Evolutionary conservation across 2,797 vertebrate genomes (phyloP), one percentile per base, ranked within the genome.

Genomic region (Sebastes taczanowskii): DNA sequence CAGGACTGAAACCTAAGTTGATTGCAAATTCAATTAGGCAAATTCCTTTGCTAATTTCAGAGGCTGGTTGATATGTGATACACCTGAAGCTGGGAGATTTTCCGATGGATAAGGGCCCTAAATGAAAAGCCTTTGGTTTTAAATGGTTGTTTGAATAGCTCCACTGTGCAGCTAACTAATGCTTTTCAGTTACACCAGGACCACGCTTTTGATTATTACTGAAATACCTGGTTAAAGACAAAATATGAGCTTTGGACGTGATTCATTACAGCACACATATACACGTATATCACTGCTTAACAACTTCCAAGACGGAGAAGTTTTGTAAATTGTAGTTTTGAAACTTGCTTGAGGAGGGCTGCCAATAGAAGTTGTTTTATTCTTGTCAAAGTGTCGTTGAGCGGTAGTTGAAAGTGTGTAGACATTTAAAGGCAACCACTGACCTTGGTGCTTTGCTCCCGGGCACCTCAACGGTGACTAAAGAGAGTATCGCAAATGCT

Each of bases 11-110:
- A 94, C 89, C 71, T 52, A 79, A 89, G 88, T 88, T 94, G 93
- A 95, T 94, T 94, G 93, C 91, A 92, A 94, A 94, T 94, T 94
- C 81, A 95, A 93, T 95, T 94, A 91, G 86, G 60, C 65, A 86
- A 79, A 90, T 91, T 91, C 88, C 85, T 88, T 34, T 77, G 81
- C 88, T 93, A 74, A 86, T 88, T 93, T 78, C 55, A 79, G 88
- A 81, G 85, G 72, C 74, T 83, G 71, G 74, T 60, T 78, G 92
- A 91, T 91, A 95, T 90, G 70, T 83, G 93, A 95, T 94, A 91
- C 89, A 89, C 86, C 87, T 90, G 79, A 83, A 91, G 77, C 74
- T 72, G 35, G 27, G 34, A 92, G 89, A 93, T 93, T 87, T 89
- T 88, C 85, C 85, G 46, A 7, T 30, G 77, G 92, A 92, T 94